Evolutionary conservation across 2,888 invertebrate species (phyloP), one percentile per base, ranked within the genome.

Genomic region (Trichogramma evanescens): DNA sequence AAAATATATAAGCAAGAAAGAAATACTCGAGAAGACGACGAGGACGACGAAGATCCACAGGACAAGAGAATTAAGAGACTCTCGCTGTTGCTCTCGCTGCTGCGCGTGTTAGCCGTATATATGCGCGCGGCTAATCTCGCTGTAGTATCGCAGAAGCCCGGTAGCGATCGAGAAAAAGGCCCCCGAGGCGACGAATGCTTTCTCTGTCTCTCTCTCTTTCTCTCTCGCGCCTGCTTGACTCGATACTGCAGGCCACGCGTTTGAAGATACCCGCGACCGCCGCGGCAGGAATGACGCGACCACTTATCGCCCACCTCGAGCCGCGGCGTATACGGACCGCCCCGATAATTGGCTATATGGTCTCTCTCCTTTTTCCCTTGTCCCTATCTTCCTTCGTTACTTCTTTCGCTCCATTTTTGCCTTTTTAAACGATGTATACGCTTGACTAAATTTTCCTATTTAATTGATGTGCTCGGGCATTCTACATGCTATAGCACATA

Each of bases 81-180:
- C 59, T 26, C 3, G 26, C 26, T 26, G 26, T 26, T 26, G 26
- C 26, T 45, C 26, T 55, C 40, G 45, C 38, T 52, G 10, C 54
- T 48, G 9, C 50, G 45, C 50, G 39, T 41, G 13, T 41, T 45
- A 51, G 44, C 9, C 9, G 8, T 44, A 8, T 44, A 7, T 49
- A 13, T 13, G 49, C 5, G 56, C n/a, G n/a, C 5, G 26, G 57
- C 56, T 63, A 63, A 63, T 63, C 63, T 63, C 42, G 53, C 45
- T 38, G 58, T 49, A 50, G 58, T 58, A 63, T 63, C 63, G 63
- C 26, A 26, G 61, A 63, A 63, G 63, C 63, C 63, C 63, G 63
- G 63, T 63, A 63, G 63, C 63, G 56, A 63, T 63, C 61, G 61
- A 54, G 58, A 58, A 56, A 58, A 63, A 57, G 61, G 50, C 59